Evolutionary conservation across 2,797 vertebrate genomes (phyloP).

Genomic region (Pterois miles): DNA sequence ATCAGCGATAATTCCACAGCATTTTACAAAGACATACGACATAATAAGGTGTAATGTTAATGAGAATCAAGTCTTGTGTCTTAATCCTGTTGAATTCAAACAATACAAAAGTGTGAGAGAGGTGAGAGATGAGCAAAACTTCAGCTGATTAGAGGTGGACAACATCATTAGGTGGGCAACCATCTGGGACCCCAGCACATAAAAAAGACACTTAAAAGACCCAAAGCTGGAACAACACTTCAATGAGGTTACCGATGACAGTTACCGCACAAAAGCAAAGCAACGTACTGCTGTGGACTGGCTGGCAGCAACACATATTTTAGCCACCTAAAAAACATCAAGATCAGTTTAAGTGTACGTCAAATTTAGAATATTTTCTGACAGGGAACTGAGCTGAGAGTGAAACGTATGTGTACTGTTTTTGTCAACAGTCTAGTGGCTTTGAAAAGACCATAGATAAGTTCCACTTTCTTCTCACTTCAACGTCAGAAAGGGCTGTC

Average conservation of each 20-base stretch:
- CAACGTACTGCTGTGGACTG: neutral
- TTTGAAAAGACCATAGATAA: neutral
- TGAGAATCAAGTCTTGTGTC: neutral
- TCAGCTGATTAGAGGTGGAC: neutral
- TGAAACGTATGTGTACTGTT: neutral
- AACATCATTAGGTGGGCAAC: neutral
- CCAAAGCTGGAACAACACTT: neutral
- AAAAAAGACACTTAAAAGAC: neutral
- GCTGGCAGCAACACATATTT: neutral
- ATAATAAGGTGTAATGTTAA: neutral
- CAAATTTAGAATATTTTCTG: neutral
- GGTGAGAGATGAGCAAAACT: neutral
- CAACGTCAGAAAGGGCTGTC: too few relatives aligned
- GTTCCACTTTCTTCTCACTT: neutral
- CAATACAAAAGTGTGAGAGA: neutral
- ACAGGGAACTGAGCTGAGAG: neutral
- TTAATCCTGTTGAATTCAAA: neutral
- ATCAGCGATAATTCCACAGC: neutral
- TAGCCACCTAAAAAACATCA: neutral
- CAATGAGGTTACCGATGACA: too few relatives aligned
- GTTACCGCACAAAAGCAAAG: too few relatives aligned
- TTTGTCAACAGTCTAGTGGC: neutral
- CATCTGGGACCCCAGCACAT: neutral
- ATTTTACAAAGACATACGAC: slow-evolving; percentile 5
- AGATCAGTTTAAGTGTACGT: neutral